Conservation (phyloP, 2,888 invertebrate genomes). For the Erpobdella octoculata region DNA sequence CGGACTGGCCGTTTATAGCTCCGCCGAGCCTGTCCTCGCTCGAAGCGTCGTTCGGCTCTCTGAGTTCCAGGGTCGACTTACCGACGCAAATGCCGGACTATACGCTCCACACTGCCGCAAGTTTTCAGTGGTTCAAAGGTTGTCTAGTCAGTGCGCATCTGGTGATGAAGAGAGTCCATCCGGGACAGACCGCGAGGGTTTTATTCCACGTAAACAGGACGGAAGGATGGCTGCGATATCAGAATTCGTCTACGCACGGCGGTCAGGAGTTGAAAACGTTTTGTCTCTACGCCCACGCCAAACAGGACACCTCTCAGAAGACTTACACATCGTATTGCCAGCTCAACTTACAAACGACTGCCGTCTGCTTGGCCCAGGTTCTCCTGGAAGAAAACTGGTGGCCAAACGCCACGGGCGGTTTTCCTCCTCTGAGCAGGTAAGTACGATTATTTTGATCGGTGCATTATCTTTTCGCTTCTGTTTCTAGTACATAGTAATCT, state of each 20-base stretch:
- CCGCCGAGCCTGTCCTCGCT: neutral
- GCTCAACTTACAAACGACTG: neutral
- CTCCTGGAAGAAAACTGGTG: slow-evolving; percentile 1
- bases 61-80: neutral
- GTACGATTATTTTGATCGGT: no score
- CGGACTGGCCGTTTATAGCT: slow-evolving; percentile 22
- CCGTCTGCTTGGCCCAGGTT: slow-evolving; percentile 16
- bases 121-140: neutral
- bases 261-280: neutral
- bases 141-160: slow-evolving; percentile 24
- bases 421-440: no score
- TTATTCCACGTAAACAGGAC: slow-evolving; percentile 18
- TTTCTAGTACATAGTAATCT: no score
- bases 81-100: slow-evolving; percentile 5
- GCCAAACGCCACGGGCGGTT: no score
- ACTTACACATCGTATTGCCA: slow-evolving; percentile 18
- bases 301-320: neutral
- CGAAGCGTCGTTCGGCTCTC: neutral
- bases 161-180: neutral
- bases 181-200: neutral
- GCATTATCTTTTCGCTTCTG: no score
- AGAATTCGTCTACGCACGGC: neutral
- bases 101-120: neutral
- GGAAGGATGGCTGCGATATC: neutral
- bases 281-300: slow-evolving; percentile 21